Conservation (phyloP, 2,797 vertebrate species). For the Betta splendens region DNA sequence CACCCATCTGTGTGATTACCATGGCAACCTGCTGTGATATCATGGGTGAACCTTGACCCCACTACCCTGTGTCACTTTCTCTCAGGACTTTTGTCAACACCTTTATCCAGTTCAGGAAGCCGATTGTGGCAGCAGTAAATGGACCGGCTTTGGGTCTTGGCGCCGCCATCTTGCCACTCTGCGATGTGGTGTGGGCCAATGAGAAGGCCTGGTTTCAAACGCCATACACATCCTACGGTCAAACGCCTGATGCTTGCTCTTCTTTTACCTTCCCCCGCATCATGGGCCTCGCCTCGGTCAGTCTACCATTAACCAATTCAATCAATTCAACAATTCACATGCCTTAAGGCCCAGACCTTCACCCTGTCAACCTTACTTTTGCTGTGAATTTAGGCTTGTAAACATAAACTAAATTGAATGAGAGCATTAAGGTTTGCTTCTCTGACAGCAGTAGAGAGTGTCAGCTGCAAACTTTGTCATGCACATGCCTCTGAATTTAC, state of each 20-base stretch:
- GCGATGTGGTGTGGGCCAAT: slow-evolving; percentile 98
- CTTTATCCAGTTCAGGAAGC: slow-evolving; percentile 99
- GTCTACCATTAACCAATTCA: too few relatives aligned
- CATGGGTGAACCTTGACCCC: not conserved
- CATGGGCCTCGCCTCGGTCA: slow-evolving; percentile 96
- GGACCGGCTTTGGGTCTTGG: slow-evolving; percentile 95
- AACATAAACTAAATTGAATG: too few relatives aligned
- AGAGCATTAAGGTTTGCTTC: too few relatives aligned
- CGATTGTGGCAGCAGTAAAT: slow-evolving; percentile 94
- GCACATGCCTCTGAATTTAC: too few relatives aligned
- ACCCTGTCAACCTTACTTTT: too few relatives aligned
- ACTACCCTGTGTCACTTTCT: slow-evolving; percentile 6
- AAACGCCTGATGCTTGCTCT: slow-evolving; percentile 95
- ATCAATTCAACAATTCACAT: not conserved
- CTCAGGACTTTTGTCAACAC: slow-evolving; percentile 95
- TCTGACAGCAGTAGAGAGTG: too few relatives aligned
- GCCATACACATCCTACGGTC: slow-evolving; percentile 93
- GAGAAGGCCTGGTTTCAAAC: slow-evolving; percentile 99
- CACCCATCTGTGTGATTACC: rapidly evolving
- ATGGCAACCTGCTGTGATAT: rapidly evolving
- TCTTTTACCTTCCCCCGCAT: slow-evolving; percentile 94
- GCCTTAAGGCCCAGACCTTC: rapidly evolving
- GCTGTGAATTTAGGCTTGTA: too few relatives aligned
- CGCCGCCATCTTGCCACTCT: slow-evolving; percentile 93
- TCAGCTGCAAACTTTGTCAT: too few relatives aligned